Evolutionary conservation across 2,113 vertebrate genomes (phyloP).

Genomic region (Etheostoma cragini): DNA sequence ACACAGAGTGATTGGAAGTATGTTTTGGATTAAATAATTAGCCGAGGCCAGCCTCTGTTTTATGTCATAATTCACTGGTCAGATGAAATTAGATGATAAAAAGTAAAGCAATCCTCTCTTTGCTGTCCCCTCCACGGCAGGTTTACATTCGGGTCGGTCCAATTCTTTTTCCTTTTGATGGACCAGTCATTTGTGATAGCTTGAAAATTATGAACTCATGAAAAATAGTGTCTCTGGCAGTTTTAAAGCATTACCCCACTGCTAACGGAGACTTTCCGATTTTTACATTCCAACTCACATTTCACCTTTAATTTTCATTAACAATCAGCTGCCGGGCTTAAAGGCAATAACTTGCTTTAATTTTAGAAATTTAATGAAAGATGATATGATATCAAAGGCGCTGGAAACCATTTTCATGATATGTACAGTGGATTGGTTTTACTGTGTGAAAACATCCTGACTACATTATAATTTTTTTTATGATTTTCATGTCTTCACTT

Average conservation of each 20-base stretch:
- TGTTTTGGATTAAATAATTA: slow-evolving; percentile 46
- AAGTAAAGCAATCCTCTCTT: slow-evolving; percentile 13
- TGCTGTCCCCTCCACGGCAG: background rate
- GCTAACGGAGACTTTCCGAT: background rate
- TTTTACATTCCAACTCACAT: slow-evolving; percentile 4
- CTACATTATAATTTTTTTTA: background rate
- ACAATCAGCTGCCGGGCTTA: slow-evolving; percentile 19
- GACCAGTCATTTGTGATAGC: background rate
- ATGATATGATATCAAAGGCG: slow-evolving; percentile 6
- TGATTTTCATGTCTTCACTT: slow-evolving; percentile 19
- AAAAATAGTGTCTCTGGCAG: background rate
- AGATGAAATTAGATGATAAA: slow-evolving; percentile 7
- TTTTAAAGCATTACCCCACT: background rate
- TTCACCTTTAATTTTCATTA: slow-evolving; percentile 33
- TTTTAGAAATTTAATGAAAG: slow-evolving; percentile 36
- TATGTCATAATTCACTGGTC: slow-evolving; percentile 13
- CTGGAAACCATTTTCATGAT: slow-evolving; percentile 23
- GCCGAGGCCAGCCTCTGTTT: slow-evolving; percentile 6
- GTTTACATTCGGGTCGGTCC: background rate
- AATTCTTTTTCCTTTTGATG: slow-evolving; percentile 8
- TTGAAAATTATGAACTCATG: slow-evolving; percentile 11
- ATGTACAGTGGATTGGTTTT: background rate
- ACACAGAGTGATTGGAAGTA: slow-evolving; percentile 10
- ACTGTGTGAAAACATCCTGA: background rate
- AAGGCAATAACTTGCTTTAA: slow-evolving; percentile 29